phyloP scores from a whole-genome alignment of 1,140 invertebrate species.

The Drosophila mojavensis region DNA sequence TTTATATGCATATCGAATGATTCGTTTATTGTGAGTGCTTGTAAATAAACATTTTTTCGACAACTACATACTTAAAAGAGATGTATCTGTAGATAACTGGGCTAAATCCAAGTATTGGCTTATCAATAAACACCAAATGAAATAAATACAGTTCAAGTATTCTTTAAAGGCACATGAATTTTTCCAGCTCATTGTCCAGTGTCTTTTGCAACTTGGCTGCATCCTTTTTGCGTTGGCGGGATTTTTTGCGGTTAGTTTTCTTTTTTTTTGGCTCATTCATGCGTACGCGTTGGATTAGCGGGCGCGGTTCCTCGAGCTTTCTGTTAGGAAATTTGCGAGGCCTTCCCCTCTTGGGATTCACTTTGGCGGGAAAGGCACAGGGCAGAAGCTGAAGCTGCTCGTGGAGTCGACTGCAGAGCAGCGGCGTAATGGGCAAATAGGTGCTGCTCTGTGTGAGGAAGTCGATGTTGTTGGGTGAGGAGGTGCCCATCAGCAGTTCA shows the following conservation, averaged over 20 bases:
- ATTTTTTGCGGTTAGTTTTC: background rate
- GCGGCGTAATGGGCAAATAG: conserved; percentile 56
- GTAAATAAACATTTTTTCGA: too few species aligned
- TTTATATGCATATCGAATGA: too few species aligned
- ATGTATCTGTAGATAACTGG: too few species aligned
- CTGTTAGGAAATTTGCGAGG: background rate
- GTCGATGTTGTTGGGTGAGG: conserved; percentile 35
- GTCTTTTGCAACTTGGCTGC: too few species aligned
- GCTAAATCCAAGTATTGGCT: too few species aligned
- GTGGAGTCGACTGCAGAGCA: conserved; percentile 62
- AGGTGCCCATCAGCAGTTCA: conserved; percentile 29
- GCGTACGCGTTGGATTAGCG: background rate
- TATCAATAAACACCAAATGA: too few species aligned
- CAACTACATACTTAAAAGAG: too few species aligned
- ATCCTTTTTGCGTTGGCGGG: conserved; percentile 11
- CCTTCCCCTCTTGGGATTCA: conserved; percentile 3
- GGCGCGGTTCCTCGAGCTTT: background rate
- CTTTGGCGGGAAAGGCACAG: conserved; percentile 50
- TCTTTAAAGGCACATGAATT: conserved; percentile 54
- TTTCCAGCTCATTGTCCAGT: conserved; percentile 35
- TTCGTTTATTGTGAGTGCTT: too few species aligned
- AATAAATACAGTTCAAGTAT: background rate
- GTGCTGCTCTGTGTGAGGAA: conserved; percentile 56
- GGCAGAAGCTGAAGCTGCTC: conserved; percentile 55
- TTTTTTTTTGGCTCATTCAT: conserved; percentile 1